These are phyloP conservation scores for Tautogolabrus adspersus DNA, from an alignment of 2,113 vertebrate genomes.

Conservation along the genomic window DNA sequence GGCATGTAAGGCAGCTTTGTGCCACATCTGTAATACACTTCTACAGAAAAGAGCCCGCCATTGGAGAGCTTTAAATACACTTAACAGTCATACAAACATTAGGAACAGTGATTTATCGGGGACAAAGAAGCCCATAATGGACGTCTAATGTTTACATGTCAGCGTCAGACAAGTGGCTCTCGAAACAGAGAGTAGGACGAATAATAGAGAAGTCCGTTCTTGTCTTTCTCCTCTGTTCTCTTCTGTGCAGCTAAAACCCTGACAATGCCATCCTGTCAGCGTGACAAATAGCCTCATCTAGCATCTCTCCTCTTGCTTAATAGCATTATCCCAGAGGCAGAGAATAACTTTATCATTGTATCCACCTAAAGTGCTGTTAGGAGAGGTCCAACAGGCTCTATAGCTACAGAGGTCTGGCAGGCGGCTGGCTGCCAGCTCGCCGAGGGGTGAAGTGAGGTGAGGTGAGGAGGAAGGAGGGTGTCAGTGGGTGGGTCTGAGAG, in stretches of 20 bases:
- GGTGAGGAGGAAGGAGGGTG: constrained; percentile 40
- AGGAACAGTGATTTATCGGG: constrained; percentile 78
- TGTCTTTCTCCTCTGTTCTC: constrained; percentile 71
- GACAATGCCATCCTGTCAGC: constrained; percentile 81
- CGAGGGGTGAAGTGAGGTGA: constrained; percentile 51
- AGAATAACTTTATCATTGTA: constrained; percentile 78
- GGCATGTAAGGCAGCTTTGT: background rate
- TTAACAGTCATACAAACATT: constrained; percentile 35
- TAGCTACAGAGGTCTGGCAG: constrained; percentile 17
- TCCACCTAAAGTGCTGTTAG: constrained; percentile 58
- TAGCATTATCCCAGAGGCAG: constrained; percentile 77
- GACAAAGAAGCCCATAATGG: constrained; percentile 75
- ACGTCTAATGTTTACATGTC: constrained; percentile 79
- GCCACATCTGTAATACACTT: constrained; percentile 36
- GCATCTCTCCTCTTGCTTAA: constrained; percentile 77
- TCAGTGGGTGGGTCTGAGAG: constrained; percentile 32
- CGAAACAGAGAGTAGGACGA: constrained; percentile 68
- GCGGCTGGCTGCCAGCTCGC: constrained; percentile 29
- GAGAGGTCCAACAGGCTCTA: constrained; percentile 42
- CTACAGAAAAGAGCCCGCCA: constrained; percentile 22
- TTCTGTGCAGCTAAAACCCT: constrained; percentile 71
- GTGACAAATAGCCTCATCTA: constrained; percentile 82
- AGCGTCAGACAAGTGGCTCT: constrained; percentile 63
- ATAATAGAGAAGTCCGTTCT: constrained; percentile 69
- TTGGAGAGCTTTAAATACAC: constrained; percentile 44